These are phyloP conservation scores for Geodia barretti DNA, from an alignment of 37 sponge, comb jelly and placozoan genomes.

Conservation along the genomic window DNA sequence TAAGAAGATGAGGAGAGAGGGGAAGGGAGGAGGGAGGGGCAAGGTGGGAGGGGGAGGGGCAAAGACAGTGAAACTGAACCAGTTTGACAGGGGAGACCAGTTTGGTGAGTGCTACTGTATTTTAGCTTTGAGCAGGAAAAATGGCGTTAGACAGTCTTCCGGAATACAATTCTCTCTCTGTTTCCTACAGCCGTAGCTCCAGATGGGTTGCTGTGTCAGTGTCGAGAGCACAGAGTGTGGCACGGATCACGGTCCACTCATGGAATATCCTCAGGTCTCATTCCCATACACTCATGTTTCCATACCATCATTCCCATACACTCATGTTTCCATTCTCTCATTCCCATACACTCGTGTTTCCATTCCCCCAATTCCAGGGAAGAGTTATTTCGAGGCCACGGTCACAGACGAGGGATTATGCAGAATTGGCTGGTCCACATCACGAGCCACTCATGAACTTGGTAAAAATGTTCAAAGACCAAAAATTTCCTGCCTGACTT, in stretches of 20 bases:
- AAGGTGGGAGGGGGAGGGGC: background rate
- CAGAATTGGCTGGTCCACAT: slow-evolving; percentile 91
- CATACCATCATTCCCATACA: too few species aligned
- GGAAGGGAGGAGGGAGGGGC: slow-evolving; percentile 24
- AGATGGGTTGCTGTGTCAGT: slow-evolving; percentile 90
- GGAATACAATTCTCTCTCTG: too few species aligned
- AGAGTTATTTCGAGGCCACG: slow-evolving; percentile 87
- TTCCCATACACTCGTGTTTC: background rate
- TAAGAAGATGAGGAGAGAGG: slow-evolving; percentile 48
- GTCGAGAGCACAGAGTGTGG: slow-evolving; percentile 82
- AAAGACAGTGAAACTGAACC: slow-evolving; percentile 51
- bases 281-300: background rate
- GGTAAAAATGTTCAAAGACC: slow-evolving; percentile 56
- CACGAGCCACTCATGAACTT: slow-evolving; percentile 72
- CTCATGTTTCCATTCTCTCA: background rate
- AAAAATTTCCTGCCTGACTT: background rate
- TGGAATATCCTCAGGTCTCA: slow-evolving; percentile 58
- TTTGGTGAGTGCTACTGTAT: slow-evolving; percentile 49
- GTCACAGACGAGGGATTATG: slow-evolving; percentile 98
- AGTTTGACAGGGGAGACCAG: slow-evolving; percentile 70
- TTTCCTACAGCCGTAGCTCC: slow-evolving; percentile 86
- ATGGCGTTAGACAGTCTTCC: too few species aligned
- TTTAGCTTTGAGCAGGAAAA: too few species aligned
- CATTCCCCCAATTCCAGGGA: slow-evolving; percentile 58
- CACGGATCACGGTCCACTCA: slow-evolving; percentile 76